A percentile compares a stretch with the other conserved stretches of the same genome.
Conservation (phyloP, 2,113 vertebrate genomes). For the Gopherus flavomarginatus region DNA sequence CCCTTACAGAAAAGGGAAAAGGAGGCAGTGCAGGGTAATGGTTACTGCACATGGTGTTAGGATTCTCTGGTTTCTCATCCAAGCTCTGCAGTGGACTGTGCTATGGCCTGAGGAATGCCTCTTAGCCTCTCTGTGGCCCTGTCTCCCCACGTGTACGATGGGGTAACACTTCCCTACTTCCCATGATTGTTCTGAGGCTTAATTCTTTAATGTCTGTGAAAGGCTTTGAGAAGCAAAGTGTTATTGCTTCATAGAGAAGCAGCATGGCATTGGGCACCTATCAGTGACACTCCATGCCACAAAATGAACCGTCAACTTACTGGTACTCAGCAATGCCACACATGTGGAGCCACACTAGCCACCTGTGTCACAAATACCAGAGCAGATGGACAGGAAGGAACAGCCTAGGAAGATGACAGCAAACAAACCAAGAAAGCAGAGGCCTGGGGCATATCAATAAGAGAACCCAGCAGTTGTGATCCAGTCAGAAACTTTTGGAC, state of each 20-base stretch:
- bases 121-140: rapidly evolving
- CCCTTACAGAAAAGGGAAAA: neutral
- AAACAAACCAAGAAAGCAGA: neutral
- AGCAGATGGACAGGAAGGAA: neutral
- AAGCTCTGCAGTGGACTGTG: rapidly evolving
- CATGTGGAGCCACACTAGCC: neutral
- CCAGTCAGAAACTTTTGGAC: neutral
- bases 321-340: neutral
- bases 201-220: rapidly evolving
- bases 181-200: rapidly evolving
- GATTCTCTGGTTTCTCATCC: rapidly evolving
- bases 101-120: neutral
- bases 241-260: rapidly evolving
- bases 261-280: neutral
- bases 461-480: neutral
- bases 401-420: neutral
- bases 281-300: neutral
- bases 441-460: neutral
- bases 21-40: neutral
- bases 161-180: neutral
- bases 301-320: neutral
- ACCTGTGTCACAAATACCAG: neutral
- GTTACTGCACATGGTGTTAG: neutral
- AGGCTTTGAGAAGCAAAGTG: rapidly evolving
- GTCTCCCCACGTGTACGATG: rapidly evolving